Conservation (phyloP, 2,797 vertebrate species). For the Megalops cyprinoides region DNA sequence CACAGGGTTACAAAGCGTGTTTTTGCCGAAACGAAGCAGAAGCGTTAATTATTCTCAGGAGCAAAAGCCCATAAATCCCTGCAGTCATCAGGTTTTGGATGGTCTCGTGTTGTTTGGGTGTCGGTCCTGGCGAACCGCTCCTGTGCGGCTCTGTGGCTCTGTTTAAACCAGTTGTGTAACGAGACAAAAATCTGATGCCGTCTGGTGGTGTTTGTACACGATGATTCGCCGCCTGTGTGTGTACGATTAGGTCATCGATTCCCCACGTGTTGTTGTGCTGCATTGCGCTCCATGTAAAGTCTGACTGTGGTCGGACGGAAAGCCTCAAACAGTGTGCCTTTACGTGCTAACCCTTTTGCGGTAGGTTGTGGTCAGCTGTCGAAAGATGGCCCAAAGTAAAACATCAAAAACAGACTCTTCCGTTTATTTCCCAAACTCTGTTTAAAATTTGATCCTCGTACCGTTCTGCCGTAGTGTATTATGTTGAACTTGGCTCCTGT, state of each 20-base stretch:
- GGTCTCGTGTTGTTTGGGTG: slow-evolving; percentile 12
- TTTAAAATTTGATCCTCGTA: not conserved
- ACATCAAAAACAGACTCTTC: not conserved
- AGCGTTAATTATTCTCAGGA: slow-evolving; percentile 6
- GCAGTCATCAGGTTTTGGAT: not conserved
- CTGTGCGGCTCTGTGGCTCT: not conserved
- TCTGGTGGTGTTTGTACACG: not conserved
- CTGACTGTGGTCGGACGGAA: not conserved
- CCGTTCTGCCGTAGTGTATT: not conserved
- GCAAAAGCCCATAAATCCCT: not conserved
- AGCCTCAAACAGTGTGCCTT: not conserved
- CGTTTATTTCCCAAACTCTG: not conserved
- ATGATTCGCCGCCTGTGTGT: not conserved
- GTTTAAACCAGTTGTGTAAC: not conserved
- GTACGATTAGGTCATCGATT: not conserved
- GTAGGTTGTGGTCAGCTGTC: not conserved
- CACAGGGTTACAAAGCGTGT: not conserved
- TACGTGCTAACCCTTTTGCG: no score
- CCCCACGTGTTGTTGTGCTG: not conserved
- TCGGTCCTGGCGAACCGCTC: not conserved
- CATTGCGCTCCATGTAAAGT: no score
- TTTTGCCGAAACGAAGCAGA: not conserved
- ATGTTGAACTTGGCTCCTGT: no score
- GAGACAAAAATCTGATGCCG: not conserved
- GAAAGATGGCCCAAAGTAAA: not conserved